Conservation (phyloP, 2,797 vertebrate genomes). For the Lacerta viridis region DNA sequence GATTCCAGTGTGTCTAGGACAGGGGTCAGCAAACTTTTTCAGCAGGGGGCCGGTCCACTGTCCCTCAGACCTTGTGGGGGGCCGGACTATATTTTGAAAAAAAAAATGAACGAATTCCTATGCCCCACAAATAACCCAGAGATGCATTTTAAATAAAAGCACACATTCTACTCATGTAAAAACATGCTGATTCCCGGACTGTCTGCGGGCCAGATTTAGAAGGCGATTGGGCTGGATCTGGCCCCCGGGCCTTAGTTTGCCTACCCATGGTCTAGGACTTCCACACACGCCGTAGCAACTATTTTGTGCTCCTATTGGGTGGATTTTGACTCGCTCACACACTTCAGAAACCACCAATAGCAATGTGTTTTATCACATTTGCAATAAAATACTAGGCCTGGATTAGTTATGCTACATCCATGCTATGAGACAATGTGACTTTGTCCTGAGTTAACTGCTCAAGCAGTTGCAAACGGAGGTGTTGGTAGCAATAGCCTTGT, state of each 20-base stretch:
- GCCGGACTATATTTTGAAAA: too few species aligned
- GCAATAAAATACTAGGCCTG: neutral
- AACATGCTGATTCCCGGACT: too few species aligned
- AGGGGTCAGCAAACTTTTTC: too few species aligned
- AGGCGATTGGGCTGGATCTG: too few species aligned
- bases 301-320: neutral
- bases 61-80: too few species aligned
- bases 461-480: neutral
- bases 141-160: too few species aligned
- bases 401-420: neutral
- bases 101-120: too few species aligned
- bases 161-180: too few species aligned
- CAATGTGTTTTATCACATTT: neutral
- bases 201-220: too few species aligned
- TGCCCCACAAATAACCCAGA: too few species aligned
- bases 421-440: neutral
- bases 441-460: neutral
- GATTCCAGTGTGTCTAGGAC: slow-evolving; percentile 37
- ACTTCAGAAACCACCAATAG: neutral
- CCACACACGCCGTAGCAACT: slow-evolving; percentile 27
- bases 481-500: neutral
- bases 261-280: slow-evolving; percentile 27
- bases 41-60: too few species aligned
- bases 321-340: neutral
- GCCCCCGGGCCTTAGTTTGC: too few species aligned